A percentile compares a stretch with the other conserved stretches of the same genome.
Conservation (phyloP, 2,888 invertebrate genomes). For the Nasonia oneida region DNA sequence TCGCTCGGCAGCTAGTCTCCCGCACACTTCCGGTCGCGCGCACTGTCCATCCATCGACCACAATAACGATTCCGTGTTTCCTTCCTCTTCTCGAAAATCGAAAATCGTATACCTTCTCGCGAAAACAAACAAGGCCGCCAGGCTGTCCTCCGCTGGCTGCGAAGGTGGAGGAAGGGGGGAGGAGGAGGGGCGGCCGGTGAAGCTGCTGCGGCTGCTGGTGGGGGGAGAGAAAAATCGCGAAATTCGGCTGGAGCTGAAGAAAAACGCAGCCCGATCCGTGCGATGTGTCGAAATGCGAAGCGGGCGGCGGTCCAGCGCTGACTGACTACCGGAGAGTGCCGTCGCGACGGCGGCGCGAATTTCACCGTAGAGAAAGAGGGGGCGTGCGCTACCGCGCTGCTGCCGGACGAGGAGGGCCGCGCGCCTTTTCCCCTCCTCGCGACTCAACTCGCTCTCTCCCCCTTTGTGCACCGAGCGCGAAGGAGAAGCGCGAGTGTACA, state of each 20-base stretch:
- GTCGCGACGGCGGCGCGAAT: slow-evolving; percentile 73
- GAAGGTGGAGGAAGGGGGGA: neutral
- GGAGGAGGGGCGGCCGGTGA: neutral
- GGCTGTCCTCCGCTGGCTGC: neutral
- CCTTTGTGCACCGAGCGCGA: slow-evolving; percentile 20
- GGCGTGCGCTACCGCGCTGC: slow-evolving; percentile 42
- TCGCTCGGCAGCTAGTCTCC: neutral
- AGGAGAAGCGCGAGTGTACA: neutral
- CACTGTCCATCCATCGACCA: neutral
- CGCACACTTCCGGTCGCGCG: slow-evolving; percentile 10
- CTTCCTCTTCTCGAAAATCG: neutral
- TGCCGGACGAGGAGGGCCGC: slow-evolving; percentile 57
- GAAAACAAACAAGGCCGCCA: slow-evolving; percentile 1
- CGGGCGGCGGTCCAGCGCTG: slow-evolving; percentile 80
- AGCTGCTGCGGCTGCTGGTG: neutral
- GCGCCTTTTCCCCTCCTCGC: slow-evolving; percentile 58
- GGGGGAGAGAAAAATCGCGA: slow-evolving; percentile 47
- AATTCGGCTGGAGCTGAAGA: slow-evolving; percentile 19
- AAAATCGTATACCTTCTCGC: neutral
- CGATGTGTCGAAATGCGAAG: slow-evolving; percentile 66
- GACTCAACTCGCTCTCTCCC: slow-evolving; percentile 30
- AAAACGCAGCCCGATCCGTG: neutral
- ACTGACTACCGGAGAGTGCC: slow-evolving; percentile 77
- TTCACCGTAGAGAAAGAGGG: slow-evolving; percentile 31
- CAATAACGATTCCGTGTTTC: neutral